Evolutionary conservation across 2,113 vertebrate genomes (phyloP).

Genomic region (Stigmatopora nigra): DNA sequence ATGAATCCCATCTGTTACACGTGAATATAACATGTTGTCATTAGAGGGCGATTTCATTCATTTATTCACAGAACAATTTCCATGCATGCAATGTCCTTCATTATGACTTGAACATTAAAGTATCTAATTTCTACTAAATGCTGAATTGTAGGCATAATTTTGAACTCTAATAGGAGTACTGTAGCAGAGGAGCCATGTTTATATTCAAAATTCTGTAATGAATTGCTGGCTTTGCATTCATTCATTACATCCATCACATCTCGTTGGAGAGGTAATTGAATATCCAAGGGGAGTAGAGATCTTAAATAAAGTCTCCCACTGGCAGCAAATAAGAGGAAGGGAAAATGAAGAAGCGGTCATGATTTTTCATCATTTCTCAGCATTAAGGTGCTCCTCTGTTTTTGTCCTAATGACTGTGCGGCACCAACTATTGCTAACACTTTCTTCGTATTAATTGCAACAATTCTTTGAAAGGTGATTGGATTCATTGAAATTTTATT

Average conservation of each 20-base stretch:
- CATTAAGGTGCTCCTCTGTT: constrained; percentile 29
- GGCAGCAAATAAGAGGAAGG: constrained; percentile 42
- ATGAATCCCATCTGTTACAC: constrained; percentile 51
- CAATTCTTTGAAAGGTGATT: constrained; percentile 8
- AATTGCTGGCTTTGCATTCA: constrained; percentile 60
- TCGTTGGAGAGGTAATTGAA: constrained; percentile 52
- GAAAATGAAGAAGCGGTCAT: constrained; percentile 41
- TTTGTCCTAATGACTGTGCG: constrained; percentile 11
- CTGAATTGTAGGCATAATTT: constrained; percentile 10
- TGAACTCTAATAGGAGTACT: constrained; percentile 2
- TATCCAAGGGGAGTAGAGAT: constrained; percentile 50
- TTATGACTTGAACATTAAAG: neutral
- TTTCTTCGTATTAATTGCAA: constrained; percentile 23
- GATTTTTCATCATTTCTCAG: constrained; percentile 40
- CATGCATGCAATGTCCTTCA: neutral
- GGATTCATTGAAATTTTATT: constrained; percentile 26
- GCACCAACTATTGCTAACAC: constrained; percentile 3
- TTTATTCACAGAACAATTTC: constrained; percentile 22
- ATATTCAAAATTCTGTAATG: constrained; percentile 53
- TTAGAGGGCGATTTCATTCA: constrained; percentile 35
- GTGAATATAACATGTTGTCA: constrained; percentile 40
- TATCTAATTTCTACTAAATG: neutral
- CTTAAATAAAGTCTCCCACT: constrained; percentile 52
- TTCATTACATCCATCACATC: constrained; percentile 47
- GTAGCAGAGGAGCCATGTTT: constrained; percentile 7